Evolutionary conservation across 2,797 vertebrate genomes (phyloP).

Genomic region (Crypturellus tataupa): DNA sequence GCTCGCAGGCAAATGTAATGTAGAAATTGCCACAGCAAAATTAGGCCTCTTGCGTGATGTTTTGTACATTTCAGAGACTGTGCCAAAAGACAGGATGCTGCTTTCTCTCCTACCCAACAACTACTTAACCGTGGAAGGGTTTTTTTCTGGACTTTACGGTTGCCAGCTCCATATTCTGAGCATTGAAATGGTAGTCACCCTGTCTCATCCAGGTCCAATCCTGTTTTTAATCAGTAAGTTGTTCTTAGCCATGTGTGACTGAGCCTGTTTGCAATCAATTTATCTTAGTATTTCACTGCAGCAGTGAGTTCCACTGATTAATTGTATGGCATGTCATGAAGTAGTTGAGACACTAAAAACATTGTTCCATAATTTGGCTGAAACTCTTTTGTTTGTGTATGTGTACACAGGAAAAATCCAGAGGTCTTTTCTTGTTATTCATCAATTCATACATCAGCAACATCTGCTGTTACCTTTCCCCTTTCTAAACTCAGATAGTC

Average conservation of each 20-base stretch:
- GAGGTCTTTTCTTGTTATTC: constrained; percentile 17
- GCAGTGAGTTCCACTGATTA: constrained; percentile 56
- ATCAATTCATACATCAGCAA: constrained; percentile 33
- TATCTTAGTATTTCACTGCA: constrained; percentile 54
- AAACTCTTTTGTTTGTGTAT: not conserved
- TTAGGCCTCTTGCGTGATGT: not conserved
- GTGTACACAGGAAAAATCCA: not conserved
- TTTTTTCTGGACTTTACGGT: not conserved
- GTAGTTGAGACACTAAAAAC: not conserved
- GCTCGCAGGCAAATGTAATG: constrained; percentile 3
- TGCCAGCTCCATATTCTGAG: not conserved
- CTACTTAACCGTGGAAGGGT: not conserved
- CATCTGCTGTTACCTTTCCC: constrained; percentile 38
- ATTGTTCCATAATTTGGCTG: not conserved
- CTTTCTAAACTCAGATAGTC: not conserved
- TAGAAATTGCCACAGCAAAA: constrained; percentile 13
- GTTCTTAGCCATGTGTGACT: constrained; percentile 7
- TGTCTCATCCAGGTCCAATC: not conserved
- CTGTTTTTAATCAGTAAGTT: constrained; percentile 17
- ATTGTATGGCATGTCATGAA: constrained; percentile 25
- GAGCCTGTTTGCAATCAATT: constrained; percentile 45
- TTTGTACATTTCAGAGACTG: not conserved
- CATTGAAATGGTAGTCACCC: not conserved
- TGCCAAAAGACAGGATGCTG: not conserved
- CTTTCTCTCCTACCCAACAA: not conserved